Base-by-base conservation (phyloP, 1,140 invertebrate genomes). In the Cydia splendana region DNA sequence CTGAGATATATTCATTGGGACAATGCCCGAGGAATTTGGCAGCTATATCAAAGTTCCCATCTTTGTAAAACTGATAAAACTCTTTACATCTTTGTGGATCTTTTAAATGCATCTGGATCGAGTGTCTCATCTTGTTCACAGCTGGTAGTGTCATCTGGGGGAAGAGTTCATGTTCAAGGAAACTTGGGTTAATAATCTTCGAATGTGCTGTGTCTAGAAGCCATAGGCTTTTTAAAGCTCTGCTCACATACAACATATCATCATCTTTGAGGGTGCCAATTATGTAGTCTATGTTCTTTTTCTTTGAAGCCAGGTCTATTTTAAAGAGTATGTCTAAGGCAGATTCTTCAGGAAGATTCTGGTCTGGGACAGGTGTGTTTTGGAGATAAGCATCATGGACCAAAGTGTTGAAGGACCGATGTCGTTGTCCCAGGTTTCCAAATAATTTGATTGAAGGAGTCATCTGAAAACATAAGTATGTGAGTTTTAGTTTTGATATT, bases 191-290 rank as follows among this genome's bases (percentile, higher is more conserved):
- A n/a, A 91, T 84, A 34, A 90, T 78, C 20, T 87, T 62, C 28
- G 65, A 18, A 75, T 86, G 82, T 34, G 83, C 18, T 12, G 76
- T 18, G 30, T 87, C 81, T 34, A 90, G 74, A 1, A 91, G 78
- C 88, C 89, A 91, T 4, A 51, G 51, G 20, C 79, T 79, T 80
- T 85, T 87, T 15, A 90, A 76, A 2, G 86, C 85, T 79, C 84
- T 84, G 51, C 82, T 89, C 0, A 91, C 88, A 76, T 85, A 89
- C 18, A 91, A 65, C 88, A 91, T 85, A 51, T 88, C 83, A 9
- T 85, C 80, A 34, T 85, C 78, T 82, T 86, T 85, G 3, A 91
- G 73, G 53, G 81, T 88, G 42, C 80, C 57, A 20, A 92, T 15
- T 20, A 90, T 88, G 71, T 82, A 91, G 15, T 88, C 80, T n/a